Base-by-base conservation (phyloP, 1,140 invertebrate genomes). In the Pogonomyrmex californicus region DNA sequence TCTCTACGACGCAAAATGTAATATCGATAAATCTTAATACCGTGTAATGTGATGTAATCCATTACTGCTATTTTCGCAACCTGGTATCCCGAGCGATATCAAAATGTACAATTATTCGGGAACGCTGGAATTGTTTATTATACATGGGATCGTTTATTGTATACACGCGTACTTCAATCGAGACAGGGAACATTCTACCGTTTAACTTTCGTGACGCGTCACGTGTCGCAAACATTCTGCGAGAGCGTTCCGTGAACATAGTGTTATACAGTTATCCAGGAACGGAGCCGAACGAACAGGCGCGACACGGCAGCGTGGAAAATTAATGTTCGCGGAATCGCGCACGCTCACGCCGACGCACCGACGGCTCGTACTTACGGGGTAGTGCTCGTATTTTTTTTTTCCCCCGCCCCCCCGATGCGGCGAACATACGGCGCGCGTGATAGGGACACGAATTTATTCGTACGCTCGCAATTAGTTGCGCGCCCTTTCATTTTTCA, bases 401-500 rank as follows among this genome's bases (percentile, higher is more conserved):
- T 62, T 58, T 38, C n/a, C n/a, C n/a, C n/a, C n/a, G n/a, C n/a
- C n/a, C n/a, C 36, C 23, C 65, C 49, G 44, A 83, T 68, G 66
- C 68, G 68, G 9, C 60, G 71, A 89, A 90, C 70, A 85, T 79
- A 70, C 70, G 75, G 70, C 54, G 68, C 36, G 54, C 68, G 54
- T 60, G 54, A 83, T 75, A 75, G 79, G 68, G 79, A 83, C 51
- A 47, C 49, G 49, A 86, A 73, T 87, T 81, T 71, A 83, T 89
- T 89, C 73, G 78, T 73, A 66, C 88, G 81, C 88, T 54, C 70
- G 75, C 85, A 90, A 90, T 90, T 90, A 90, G 88, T 83, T 88
- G 65, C 33, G 33, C 88, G 77, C 63, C 58, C 85, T 76, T 89
- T 89, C 88, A 89, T 90, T 89, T 91, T 86, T 91, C 87, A 87